Percentiles rank a stretch among this genome's conserved stretches.
These are phyloP conservation scores for Cheilosia scutellata DNA, from an alignment of 2,888 invertebrate genomes.

Conservation along the genomic window DNA sequence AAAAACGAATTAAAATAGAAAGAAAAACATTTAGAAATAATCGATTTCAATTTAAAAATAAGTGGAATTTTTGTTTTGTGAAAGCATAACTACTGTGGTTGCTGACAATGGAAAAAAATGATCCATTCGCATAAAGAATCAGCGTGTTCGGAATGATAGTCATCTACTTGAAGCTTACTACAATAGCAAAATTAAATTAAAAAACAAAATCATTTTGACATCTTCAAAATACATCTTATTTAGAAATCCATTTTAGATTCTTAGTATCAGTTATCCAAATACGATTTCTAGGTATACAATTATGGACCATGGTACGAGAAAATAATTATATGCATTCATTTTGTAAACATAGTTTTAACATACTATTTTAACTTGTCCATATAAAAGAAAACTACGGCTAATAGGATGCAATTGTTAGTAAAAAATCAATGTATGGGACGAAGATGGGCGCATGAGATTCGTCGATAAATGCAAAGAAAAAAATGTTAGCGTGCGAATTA, in stretches of 20 bases:
- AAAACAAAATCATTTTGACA: not conserved
- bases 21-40: slow-evolving; percentile 77
- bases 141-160: slow-evolving; percentile 25
- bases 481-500: slow-evolving; percentile 8
- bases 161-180: slow-evolving; percentile 44
- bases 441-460: slow-evolving; percentile 1
- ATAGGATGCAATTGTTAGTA: slow-evolving; percentile 33
- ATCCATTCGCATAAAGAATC: slow-evolving; percentile 20
- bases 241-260: not conserved
- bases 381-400: slow-evolving; percentile 8
- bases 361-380: slow-evolving; percentile 4
- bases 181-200: slow-evolving; percentile 21
- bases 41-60: slow-evolving; percentile 74
- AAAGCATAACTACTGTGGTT: slow-evolving; percentile 49
- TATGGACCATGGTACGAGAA: not conserved
- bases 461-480: not conserved
- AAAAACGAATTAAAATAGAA: slow-evolving; percentile 51
- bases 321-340: not conserved
- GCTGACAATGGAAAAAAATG: not conserved
- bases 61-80: slow-evolving; percentile 20
- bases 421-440: not conserved
- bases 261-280: slow-evolving; percentile 4
- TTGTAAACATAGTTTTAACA: slow-evolving; percentile 13
- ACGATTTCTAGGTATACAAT: slow-evolving; percentile 8
- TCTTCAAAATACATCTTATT: slow-evolving; percentile 14